Evolutionary conservation across 37 sponge, comb jelly and placozoan genomes (phyloP), one percentile per base, ranked within the genome.

Genomic region (Ephydatia muelleri): DNA sequence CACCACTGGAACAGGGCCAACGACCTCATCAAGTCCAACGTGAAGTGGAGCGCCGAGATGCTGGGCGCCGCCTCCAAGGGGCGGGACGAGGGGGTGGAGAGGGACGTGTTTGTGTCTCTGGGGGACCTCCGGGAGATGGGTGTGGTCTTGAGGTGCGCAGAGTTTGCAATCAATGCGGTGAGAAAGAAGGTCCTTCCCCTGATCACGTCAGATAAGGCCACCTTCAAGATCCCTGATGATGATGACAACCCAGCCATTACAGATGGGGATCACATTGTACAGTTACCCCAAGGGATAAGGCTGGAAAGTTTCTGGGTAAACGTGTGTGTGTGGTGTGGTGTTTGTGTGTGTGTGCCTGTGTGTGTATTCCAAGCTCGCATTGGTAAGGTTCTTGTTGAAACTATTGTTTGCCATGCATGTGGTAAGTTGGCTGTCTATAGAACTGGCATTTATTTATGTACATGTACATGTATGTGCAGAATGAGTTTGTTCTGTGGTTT

Each of bases 1-100:
- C 29, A 69, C 34, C 95, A 95, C 88, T 95, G 95, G 95, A 87
- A 86, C 67, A 86, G 75, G 40, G 78, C 81, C 57, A 92, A 95
- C 43, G 86, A 86, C 40, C 75, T 82, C 49, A 74, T 89, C 67
- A 37, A 70, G 0, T 75, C 68, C 16, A 82, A 89, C 31, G 48
- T 37, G 3, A 38, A 34, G 86, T 91, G 91, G 95, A 81, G 86
- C 32, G 49, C 68, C 0, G 78, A 85, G 36, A 76, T 91, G 27
- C 70, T 91, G 29, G 38, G 79, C 35, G 73, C 25, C 30, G 87
- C 86, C 0, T 70, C 84, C 26, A 90, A 77, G 70, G 85, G 80
- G 23, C 91, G 83, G 80, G 68, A 84, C 73, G 34, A 83, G 34
- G 84, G 75, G 32, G 70, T 84, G 12, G 82, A 84, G 37, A 82